Percentiles rank a stretch among this genome's conserved stretches.
These are phyloP conservation scores for Bombus ignitus DNA, from an alignment of 1,140 invertebrate species.

Conservation along the genomic window DNA sequence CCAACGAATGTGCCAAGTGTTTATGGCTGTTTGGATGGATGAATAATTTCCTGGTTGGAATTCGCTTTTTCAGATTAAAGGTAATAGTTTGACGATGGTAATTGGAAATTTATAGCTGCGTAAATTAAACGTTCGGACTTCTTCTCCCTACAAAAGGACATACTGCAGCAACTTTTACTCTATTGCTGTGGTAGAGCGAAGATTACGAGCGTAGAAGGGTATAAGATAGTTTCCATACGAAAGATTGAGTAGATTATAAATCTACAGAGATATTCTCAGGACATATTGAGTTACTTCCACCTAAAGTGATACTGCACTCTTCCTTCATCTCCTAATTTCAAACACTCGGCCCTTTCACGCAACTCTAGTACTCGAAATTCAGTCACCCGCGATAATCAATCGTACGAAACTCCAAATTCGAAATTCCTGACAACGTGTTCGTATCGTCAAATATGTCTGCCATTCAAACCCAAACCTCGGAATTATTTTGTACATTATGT, in stretches of 20 bases:
- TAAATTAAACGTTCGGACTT: neutral
- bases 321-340: too few species aligned
- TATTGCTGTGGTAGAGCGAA: too few species aligned
- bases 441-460: neutral
- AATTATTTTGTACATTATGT: conserved; percentile 5
- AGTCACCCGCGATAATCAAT: neutral
- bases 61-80: neutral
- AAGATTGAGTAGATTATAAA: too few species aligned
- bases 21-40: neutral
- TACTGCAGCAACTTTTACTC: neutral
- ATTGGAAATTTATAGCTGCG: neutral
- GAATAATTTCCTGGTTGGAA: neutral
- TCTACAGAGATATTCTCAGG: too few species aligned
- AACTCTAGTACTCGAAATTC: too few species aligned
- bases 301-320: too few species aligned
- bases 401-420: neutral
- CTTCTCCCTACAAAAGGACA: too few species aligned
- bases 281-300: too few species aligned
- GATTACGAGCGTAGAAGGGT: too few species aligned
- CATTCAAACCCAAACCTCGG: neutral
- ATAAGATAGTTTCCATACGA: too few species aligned
- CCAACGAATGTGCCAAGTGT: neutral
- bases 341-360: too few species aligned
- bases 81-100: neutral
- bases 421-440: neutral